These are phyloP conservation scores for Bufo gargarizans DNA, from an alignment of 2,113 vertebrate genomes.

Conservation along the genomic window DNA sequence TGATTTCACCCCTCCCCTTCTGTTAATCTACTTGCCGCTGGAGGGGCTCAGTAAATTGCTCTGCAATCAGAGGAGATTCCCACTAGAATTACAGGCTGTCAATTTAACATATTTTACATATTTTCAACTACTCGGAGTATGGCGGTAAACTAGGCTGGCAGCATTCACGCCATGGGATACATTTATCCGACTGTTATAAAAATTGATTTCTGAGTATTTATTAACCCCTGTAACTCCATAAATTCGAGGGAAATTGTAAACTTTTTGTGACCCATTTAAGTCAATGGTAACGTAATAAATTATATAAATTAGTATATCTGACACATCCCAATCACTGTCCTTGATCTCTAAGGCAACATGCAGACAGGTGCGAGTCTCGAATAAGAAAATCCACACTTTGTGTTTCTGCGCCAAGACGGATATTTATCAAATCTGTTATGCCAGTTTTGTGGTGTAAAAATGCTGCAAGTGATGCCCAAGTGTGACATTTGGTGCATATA, in stretches of 20 bases:
- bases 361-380: no score
- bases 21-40: conserved; percentile 21
- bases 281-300: no score
- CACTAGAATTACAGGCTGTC: conserved; percentile 4
- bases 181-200: not conserved
- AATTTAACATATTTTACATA: conserved; percentile 36
- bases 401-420: no score
- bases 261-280: not conserved
- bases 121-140: conserved; percentile 27
- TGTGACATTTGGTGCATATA: no score
- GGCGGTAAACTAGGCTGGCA: conserved; percentile 2
- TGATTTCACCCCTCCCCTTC: not conserved
- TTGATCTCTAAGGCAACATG: no score
- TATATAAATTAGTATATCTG: no score
- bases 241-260: not conserved
- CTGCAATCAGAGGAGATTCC: conserved; percentile 39
- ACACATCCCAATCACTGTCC: no score
- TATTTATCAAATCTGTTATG: no score
- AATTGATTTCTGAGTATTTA: not conserved
- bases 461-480: no score
- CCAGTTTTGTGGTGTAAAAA: no score
- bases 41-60: conserved; percentile 45
- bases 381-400: no score
- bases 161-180: not conserved
- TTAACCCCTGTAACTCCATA: not conserved